Evolutionary conservation across 2,797 vertebrate species (phyloP).

Genomic region (Sebastes oblongus): DNA sequence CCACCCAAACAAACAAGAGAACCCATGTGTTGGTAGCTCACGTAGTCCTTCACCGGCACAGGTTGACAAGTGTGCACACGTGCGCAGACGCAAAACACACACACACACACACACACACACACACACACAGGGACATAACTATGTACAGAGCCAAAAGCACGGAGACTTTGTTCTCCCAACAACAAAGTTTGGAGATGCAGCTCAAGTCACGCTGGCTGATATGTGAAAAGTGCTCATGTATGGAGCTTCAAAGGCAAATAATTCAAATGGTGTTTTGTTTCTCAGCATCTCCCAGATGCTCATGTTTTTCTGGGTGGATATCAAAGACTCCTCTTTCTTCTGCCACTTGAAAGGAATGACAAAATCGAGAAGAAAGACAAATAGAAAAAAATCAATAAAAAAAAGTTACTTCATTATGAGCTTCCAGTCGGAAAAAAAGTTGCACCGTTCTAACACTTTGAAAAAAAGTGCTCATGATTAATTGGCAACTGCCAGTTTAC

Average conservation of each 20-base stretch:
- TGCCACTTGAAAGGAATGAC: slow-evolving; percentile 66
- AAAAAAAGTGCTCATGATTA: slow-evolving; percentile 44
- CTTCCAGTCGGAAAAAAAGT: slow-evolving; percentile 50
- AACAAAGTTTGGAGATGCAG: slow-evolving; percentile 51
- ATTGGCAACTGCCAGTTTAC: slow-evolving; percentile 15
- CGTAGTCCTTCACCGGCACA: background rate
- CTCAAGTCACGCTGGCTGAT: slow-evolving; percentile 32
- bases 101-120: background rate
- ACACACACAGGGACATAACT: background rate
- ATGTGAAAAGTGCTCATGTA: slow-evolving; percentile 50
- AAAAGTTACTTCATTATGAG: slow-evolving; percentile 62
- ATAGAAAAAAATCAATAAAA: slow-evolving; percentile 46
- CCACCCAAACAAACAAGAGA: slow-evolving; percentile 45
- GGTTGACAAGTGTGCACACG: background rate
- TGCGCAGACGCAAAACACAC: background rate
- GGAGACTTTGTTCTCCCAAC: slow-evolving; percentile 32
- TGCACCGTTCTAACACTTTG: slow-evolving; percentile 33
- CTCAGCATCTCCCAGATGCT: slow-evolving; percentile 69
- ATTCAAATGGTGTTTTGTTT: slow-evolving; percentile 74
- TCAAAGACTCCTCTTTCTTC: slow-evolving; percentile 71
- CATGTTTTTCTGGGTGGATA: slow-evolving; percentile 72
- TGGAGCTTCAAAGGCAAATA: slow-evolving; percentile 66
- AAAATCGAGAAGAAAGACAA: slow-evolving; percentile 57
- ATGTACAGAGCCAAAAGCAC: background rate
- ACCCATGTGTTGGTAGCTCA: background rate